phyloP scores from a whole-genome alignment of 2,113 vertebrate genomes.

The Hystrix brachyura region DNA sequence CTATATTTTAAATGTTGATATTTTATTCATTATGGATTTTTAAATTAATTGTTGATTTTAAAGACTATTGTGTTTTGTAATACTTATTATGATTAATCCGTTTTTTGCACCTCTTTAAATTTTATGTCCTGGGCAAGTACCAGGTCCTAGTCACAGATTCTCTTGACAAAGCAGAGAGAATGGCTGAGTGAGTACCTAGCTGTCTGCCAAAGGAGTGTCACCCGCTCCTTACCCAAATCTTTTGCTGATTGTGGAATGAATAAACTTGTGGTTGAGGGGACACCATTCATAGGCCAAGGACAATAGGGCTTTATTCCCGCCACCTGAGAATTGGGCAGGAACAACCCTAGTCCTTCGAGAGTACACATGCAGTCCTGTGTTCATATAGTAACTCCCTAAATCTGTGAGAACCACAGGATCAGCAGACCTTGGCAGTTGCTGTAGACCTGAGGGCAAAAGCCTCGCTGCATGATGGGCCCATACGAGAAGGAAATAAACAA shows the following conservation, averaged over 20 bases:
- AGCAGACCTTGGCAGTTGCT: background rate
- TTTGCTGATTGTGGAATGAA: background rate
- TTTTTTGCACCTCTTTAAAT: background rate
- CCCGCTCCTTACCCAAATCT: background rate
- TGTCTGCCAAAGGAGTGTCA: background rate
- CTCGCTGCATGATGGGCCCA: background rate
- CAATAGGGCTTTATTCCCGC: background rate
- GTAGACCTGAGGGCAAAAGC: background rate
- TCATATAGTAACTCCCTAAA: background rate
- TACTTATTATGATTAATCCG: background rate
- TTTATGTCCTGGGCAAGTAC: background rate
- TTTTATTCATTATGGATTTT: slow-evolving; percentile 19
- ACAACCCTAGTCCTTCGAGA: background rate
- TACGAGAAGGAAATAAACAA: background rate
- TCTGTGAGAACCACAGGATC: background rate
- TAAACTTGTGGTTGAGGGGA: background rate
- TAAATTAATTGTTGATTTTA: background rate
- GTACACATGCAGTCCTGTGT: background rate
- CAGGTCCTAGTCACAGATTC: background rate
- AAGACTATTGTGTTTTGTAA: slow-evolving; percentile 1
- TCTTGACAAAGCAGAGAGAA: background rate
- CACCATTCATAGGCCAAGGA: background rate
- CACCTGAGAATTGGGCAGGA: background rate
- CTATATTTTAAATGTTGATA: background rate
- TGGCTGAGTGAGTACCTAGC: background rate